Evolutionary conservation across 2,797 vertebrate species (phyloP).

Genomic region (Rhabdomys pumilio): DNA sequence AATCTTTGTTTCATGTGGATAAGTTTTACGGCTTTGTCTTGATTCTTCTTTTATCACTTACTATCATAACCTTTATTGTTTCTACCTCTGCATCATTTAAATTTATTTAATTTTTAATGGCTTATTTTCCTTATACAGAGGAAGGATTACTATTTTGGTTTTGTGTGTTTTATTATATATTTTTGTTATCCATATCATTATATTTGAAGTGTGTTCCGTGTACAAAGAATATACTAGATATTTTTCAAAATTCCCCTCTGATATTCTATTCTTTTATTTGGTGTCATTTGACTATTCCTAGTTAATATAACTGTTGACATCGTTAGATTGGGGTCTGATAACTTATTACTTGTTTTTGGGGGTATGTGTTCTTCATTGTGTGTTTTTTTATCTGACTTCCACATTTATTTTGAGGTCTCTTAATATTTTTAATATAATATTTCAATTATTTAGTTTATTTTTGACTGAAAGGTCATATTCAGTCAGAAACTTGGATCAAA

Average conservation of each 20-base stretch:
- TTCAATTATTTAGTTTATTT: constrained; percentile 37
- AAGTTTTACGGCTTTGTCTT: neutral
- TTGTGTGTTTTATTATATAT: neutral
- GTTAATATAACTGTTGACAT: neutral
- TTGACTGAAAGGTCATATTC: neutral
- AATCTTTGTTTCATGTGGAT: neutral
- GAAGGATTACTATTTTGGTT: neutral
- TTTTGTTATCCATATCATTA: constrained; percentile 1
- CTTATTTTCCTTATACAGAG: neutral
- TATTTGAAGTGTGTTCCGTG: constrained; percentile 40
- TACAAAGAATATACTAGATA: constrained; percentile 7
- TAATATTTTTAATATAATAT: neutral
- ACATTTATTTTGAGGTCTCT: constrained; percentile 32
- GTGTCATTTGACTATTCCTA: constrained; percentile 22
- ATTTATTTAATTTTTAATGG: constrained; percentile 17
- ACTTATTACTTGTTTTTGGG: constrained; percentile 30
- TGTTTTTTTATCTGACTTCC: neutral
- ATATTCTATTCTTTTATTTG: neutral
- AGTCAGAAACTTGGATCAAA: neutral
- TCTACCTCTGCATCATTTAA: constrained; percentile 15
- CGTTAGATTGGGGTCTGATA: neutral
- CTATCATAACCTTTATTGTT: constrained; percentile 19
- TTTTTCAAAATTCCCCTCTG: constrained; percentile 17
- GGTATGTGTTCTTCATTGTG: neutral
- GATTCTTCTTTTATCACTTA: neutral